Evolutionary conservation across 2,888 invertebrate genomes (phyloP), one percentile per base, ranked within the genome.

Genomic region (Melanostoma scalare): DNA sequence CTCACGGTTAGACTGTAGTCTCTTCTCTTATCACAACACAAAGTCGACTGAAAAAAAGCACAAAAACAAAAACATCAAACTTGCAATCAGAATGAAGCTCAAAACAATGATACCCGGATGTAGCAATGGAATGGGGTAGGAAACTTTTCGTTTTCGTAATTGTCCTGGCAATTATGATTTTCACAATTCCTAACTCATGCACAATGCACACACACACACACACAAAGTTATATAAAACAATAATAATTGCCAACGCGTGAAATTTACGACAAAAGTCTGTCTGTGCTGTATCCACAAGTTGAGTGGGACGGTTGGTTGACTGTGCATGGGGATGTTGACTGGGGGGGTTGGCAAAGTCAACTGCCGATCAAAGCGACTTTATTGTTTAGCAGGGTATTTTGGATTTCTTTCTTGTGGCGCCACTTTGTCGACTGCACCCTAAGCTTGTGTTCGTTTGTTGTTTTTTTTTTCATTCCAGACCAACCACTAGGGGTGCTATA

Each of bases 131-230:
- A 65, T 74, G 36, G 58, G 38, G 46, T 46, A 48, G 53, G 30
- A 63, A 81, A 81, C 68, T 78, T 84, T 84, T 67, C 65, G 60
- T 67, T 79, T 84, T 75, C 84, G 52, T 82, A 79, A 84, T 84
- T 84, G 84, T 84, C 75, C 74, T 61, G 79, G 84, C 75, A 84
- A 84, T 84, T 84, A 84, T 84, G 75, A 79, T 71, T 84, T 65
- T 44, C 52, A 50, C 48, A 74, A 42, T 61, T 20, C 33, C 31
- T 58, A 69, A 36, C 60, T 46, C 77, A 20, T 20, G 20, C 20
- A 20, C 44, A 50, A 30, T 55, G 44, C 69, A 38, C 46, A 67
- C 50, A 36, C 40, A 42, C 31, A n/a, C 36, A 61, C 8, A 35
- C 31, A 36, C 4, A 35, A 20, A 20, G 31, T 42, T 38, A 10